A percentile compares a stretch with the other conserved stretches of the same genome.
phyloP scores from a whole-genome alignment of 92 coral and sea anemone species.

The Pocillopora grandis region DNA sequence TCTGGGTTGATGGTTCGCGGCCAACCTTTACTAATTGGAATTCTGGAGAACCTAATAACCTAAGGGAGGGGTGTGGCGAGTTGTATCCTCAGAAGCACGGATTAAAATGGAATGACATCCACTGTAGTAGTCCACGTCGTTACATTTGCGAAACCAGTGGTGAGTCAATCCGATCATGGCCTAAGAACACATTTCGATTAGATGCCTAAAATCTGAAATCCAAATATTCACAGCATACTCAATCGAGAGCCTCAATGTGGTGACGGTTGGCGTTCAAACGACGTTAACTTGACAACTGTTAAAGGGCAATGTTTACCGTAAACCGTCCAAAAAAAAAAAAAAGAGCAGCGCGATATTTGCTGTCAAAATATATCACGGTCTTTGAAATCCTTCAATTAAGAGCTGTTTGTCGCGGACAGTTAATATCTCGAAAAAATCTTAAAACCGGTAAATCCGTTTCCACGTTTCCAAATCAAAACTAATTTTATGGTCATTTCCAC shows the following conservation, averaged over 20 bases:
- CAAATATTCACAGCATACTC: too few species aligned
- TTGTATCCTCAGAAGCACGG: not conserved
- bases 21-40: conserved; percentile 1
- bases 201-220: too few species aligned
- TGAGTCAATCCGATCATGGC: not conserved
- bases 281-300: too few species aligned
- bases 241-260: too few species aligned
- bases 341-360: not conserved
- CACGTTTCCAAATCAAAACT: too few species aligned
- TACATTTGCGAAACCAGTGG: conserved; percentile 15
- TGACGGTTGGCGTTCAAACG: too few species aligned
- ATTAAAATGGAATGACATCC: not conserved
- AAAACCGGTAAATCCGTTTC: too few species aligned
- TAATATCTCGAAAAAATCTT: too few species aligned
- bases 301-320: too few species aligned
- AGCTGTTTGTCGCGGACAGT: too few species aligned
- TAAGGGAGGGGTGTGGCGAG: not conserved
- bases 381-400: not conserved
- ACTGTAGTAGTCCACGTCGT: not conserved
- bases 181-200: too few species aligned
- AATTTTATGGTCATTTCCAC: too few species aligned
- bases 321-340: not conserved
- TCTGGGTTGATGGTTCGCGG: conserved; percentile 1
- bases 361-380: not conserved
- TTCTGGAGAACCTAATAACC: not conserved